Evolutionary conservation across 2,797 vertebrate genomes (phyloP).

Genomic region (Clarias laeviceps): DNA sequence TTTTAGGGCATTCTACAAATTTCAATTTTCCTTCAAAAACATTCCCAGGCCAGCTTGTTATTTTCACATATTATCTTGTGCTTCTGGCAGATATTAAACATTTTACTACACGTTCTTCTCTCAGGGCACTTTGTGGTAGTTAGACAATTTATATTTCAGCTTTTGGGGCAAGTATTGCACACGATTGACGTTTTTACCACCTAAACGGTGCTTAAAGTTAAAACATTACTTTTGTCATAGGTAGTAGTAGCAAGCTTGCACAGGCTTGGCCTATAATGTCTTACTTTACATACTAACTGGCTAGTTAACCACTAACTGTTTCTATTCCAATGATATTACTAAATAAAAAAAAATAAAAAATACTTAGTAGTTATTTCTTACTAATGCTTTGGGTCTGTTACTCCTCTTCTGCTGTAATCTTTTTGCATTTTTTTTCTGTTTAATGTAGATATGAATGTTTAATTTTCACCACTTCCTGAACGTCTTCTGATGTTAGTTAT

Average conservation of each 20-base stretch:
- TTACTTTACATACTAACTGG: neutral
- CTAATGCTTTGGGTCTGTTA: neutral
- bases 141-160: neutral
- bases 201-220: neutral
- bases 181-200: neutral
- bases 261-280: neutral
- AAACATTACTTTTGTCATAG: neutral
- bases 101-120: neutral
- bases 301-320: neutral
- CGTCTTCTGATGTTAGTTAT: neutral
- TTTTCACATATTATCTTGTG: neutral
- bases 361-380: neutral
- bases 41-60: slow-evolving; percentile 1
- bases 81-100: neutral
- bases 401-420: neutral
- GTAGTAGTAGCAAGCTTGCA: neutral
- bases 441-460: neutral
- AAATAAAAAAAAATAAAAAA: neutral
- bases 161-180: neutral
- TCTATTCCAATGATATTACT: neutral
- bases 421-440: neutral
- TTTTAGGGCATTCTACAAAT: neutral
- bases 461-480: neutral
- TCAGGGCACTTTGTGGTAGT: neutral
- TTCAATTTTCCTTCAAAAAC: neutral